These are phyloP conservation scores for Melanotaenia pygmaea DNA, from an alignment of 2,797 vertebrate species.

Conservation along the genomic window DNA sequence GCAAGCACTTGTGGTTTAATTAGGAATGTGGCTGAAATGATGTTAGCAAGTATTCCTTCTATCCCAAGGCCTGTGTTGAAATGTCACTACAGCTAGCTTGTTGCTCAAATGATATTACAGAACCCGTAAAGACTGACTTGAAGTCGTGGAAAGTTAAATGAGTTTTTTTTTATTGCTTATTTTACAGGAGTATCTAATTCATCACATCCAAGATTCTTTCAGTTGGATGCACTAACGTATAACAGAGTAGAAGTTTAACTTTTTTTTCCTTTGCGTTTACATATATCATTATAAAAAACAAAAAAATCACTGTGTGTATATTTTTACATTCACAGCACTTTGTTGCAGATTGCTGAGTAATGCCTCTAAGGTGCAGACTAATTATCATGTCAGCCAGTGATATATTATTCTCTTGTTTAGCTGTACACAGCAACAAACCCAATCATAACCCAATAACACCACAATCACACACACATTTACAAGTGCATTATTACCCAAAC, in stretches of 20 bases:
- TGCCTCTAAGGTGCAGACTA: slow-evolving; percentile 58
- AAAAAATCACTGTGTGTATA: background rate
- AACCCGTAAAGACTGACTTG: background rate
- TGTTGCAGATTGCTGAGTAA: slow-evolving; percentile 58
- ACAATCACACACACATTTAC: slow-evolving; percentile 13
- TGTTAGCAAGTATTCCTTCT: slow-evolving; percentile 12
- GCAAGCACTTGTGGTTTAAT: slow-evolving; percentile 28
- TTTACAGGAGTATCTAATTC: background rate
- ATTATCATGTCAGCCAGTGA: slow-evolving; percentile 73
- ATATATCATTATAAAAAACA: background rate
- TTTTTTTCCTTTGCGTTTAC: background rate
- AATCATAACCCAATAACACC: slow-evolving; percentile 9
- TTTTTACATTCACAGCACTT: slow-evolving; percentile 29
- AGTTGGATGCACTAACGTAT: background rate
- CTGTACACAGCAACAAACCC: slow-evolving; percentile 6
- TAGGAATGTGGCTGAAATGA: slow-evolving; percentile 27
- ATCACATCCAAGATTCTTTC: background rate
- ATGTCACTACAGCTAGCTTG: slow-evolving; percentile 6
- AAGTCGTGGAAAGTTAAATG: slow-evolving; percentile 14
- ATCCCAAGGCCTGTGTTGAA: slow-evolving; percentile 7
- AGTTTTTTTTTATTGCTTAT: background rate
- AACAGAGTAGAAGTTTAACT: background rate
- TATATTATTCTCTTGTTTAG: slow-evolving; percentile 67
- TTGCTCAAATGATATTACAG: slow-evolving; percentile 13
- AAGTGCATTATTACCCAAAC: slow-evolving; percentile 20